Conservation (phyloP, 2,888 invertebrate genomes). For the Operophtera brumata region DNA sequence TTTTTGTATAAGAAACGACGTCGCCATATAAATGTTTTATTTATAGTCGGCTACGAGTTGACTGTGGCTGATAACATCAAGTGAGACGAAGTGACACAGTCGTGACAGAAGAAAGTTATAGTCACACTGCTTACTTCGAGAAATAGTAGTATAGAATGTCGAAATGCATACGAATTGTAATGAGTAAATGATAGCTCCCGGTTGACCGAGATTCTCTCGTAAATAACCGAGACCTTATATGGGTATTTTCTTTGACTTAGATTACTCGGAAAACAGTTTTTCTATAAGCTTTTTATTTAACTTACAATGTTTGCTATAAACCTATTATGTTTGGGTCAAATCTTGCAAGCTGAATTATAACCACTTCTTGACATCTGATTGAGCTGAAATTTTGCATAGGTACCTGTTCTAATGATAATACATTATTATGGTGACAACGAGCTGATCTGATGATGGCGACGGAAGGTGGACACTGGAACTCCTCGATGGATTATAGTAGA, state of each 20-base stretch:
- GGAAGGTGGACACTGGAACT: too few species aligned
- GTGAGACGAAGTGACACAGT: constrained; percentile 41
- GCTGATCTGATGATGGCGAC: too few species aligned
- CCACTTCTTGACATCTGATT: too few species aligned
- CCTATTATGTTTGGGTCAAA: too few species aligned
- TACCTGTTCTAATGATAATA: too few species aligned
- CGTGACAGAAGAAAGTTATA: constrained; percentile 67
- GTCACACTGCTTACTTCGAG: constrained; percentile 41
- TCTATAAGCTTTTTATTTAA: too few species aligned
- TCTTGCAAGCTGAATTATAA: too few species aligned
- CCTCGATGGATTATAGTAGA: too few species aligned
- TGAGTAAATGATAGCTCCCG: constrained; percentile 7
- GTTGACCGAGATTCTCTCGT: not conserved
- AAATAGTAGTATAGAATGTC: constrained; percentile 27
- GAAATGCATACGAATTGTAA: constrained; percentile 12
- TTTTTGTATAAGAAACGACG: not conserved
- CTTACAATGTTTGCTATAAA: too few species aligned
- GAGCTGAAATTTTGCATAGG: too few species aligned
- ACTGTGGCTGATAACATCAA: constrained; percentile 42
- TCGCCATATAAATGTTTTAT: constrained; percentile 13
- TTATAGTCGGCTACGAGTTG: constrained; percentile 12
- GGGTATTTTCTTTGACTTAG: too few species aligned
- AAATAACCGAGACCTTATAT: not conserved
- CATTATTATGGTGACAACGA: too few species aligned
- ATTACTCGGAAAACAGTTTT: not conserved